A percentile compares a stretch with the other conserved stretches of the same genome.
phyloP scores from a whole-genome alignment of 2,113 vertebrate genomes.

The Phainopepla nitens region DNA sequence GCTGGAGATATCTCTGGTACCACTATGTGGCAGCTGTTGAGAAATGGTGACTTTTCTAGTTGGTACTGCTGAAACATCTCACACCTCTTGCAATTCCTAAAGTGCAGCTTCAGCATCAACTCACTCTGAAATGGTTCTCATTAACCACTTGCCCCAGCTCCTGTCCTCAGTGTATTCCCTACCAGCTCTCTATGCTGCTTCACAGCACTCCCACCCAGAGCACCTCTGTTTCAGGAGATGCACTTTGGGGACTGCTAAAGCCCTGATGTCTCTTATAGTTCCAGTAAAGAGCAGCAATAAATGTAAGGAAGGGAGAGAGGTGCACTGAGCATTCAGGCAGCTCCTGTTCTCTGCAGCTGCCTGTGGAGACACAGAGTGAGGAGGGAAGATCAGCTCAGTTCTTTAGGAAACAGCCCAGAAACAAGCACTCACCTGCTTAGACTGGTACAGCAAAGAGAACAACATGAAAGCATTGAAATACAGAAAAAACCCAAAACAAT shows the following conservation, averaged over 20 bases:
- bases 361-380: rapidly evolving
- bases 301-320: not conserved
- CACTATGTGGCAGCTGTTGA: not conserved
- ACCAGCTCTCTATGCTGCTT: not conserved
- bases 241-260: not conserved
- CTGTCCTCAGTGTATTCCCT: not conserved
- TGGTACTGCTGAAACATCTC: not conserved
- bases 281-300: not conserved
- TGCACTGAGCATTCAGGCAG: not conserved
- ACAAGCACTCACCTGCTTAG: not conserved
- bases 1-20: not conserved
- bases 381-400: not conserved
- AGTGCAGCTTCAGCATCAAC: not conserved
- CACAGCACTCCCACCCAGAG: not conserved
- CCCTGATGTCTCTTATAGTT: not conserved
- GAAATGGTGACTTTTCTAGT: not conserved
- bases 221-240: not conserved
- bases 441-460: not conserved
- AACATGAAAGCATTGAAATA: not conserved
- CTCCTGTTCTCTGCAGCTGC: not conserved
- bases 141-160: not conserved
- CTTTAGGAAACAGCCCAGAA: not conserved
- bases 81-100: not conserved
- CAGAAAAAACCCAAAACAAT: not conserved
- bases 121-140: not conserved